Evolutionary conservation across 2,113 vertebrate species (phyloP).

Genomic region (Corvus moneduloides): DNA sequence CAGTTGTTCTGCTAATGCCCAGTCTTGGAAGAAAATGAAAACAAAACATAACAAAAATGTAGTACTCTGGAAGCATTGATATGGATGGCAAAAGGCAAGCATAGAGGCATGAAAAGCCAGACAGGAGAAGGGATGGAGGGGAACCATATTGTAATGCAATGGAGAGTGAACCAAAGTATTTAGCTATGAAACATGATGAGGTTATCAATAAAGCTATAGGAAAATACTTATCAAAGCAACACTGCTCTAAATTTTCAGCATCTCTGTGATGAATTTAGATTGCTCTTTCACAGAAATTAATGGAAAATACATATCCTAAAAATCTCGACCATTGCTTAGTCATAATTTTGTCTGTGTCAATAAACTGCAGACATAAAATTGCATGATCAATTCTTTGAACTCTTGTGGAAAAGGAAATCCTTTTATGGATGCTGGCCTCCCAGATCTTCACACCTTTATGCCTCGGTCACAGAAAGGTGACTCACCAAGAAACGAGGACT

Average conservation of each 20-base stretch:
- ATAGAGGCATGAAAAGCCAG: neutral
- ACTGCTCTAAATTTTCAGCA: neutral
- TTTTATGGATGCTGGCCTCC: neutral
- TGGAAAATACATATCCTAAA: neutral
- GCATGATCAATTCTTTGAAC: neutral
- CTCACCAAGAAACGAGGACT: neutral
- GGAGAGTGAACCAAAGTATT: neutral
- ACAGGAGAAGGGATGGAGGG: neutral
- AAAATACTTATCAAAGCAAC: neutral
- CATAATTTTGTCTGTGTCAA: neutral
- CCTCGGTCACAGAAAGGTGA: rapidly evolving
- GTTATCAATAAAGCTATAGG: neutral
- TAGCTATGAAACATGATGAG: neutral
- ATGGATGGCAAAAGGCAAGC: neutral
- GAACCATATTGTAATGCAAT: neutral
- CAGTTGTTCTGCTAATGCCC: neutral
- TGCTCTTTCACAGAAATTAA: neutral
- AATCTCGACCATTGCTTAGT: neutral
- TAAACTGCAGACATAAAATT: neutral
- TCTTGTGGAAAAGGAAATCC: neutral
- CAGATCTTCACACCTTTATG: neutral
- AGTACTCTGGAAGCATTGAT: neutral
- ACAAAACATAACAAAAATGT: neutral
- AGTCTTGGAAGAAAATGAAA: neutral
- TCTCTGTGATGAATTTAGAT: neutral